Evolutionary conservation across 2,797 vertebrate genomes (phyloP), one percentile per base, ranked within the genome.

Genomic region (Diglossa cyanea): DNA sequence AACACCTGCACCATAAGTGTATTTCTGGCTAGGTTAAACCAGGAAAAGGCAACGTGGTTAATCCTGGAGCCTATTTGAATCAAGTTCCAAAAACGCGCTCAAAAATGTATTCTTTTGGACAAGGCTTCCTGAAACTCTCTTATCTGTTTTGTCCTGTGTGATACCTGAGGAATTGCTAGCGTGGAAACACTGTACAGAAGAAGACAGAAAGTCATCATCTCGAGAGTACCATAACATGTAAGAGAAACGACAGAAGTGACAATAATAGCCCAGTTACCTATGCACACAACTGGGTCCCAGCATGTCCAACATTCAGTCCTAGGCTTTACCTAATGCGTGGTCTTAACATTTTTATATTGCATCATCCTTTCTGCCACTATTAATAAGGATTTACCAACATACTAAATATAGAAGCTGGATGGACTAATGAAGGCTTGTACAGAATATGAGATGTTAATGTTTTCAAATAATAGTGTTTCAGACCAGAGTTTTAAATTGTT

Each of bases 391-490:
- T 88, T 96, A 77, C 70, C 62, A 86, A 51, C 51, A 73, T 62
- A 77, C 33, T 84, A 91, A 91, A 89, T 61, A 94, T 21, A 86
- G 39, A 79, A 74, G 45, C 45, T 57, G 20, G 13, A 67, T 1
- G 6, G 84, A 86, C 42, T 95, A 86, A 94, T 91, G 88, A 90
- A 84, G 45, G 76, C 65, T 85, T 92, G 21, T 62, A 71, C 40
- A 74, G 39, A 17, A 50, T 58, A 39, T 68, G 30, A 91, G 26
- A 80, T 81, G 74, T n/a, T 82, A 84, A 82, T 51, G 71, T n/a
- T 94, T 91, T 65, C 30, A 96, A 79, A 90, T 86, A 90, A 90
- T 40, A 84, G 76, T 18, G 24, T 67, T 85, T 74, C 66, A 70
- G 35, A 84, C 12, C 14, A 42, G 44, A 73, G 81, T 68, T 86